These are phyloP conservation scores for Colossoma macropomum DNA, from an alignment of 2,113 vertebrate species.

Conservation along the genomic window DNA sequence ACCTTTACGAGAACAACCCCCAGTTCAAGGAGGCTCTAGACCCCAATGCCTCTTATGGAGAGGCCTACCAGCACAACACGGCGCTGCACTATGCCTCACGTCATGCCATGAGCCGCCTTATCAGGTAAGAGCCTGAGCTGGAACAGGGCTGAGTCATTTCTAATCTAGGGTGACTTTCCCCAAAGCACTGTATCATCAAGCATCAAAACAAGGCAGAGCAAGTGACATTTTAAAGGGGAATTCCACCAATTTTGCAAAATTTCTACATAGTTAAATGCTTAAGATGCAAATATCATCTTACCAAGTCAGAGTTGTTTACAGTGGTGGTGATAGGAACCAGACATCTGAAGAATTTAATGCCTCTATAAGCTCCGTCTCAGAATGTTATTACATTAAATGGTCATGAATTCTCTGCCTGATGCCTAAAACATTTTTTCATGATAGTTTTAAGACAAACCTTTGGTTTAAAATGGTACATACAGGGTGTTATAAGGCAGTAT, in stretches of 20 bases:
- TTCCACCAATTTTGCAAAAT: not conserved
- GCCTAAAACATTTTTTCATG: too few relatives aligned
- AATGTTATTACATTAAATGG: too few relatives aligned
- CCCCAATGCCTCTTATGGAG: constrained; percentile 95
- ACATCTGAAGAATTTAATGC: too few relatives aligned
- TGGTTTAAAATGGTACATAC: too few relatives aligned
- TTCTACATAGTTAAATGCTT: not conserved
- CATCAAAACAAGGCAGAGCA: not conserved
- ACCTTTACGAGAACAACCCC: constrained; percentile 94
- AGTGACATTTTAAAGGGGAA: not conserved
- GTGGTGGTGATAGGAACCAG: too few relatives aligned
- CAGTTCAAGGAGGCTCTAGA: constrained; percentile 96
- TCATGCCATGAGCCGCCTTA: constrained; percentile 92
- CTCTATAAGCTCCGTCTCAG: too few relatives aligned
- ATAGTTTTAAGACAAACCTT: too few relatives aligned
- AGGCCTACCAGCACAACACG: constrained; percentile 97
- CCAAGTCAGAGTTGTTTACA: too few relatives aligned
- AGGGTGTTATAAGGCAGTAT: too few relatives aligned
- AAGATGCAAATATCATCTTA: too few relatives aligned
- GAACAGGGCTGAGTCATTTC: not conserved
- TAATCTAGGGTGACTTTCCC: not conserved
- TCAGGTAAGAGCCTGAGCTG: constrained; percentile 79
- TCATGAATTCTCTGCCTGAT: too few relatives aligned
- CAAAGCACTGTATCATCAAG: not conserved
- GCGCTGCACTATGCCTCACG: constrained; percentile 94